phyloP scores from a whole-genome alignment of 2,113 vertebrate genomes.

The Xiphias gladius region DNA sequence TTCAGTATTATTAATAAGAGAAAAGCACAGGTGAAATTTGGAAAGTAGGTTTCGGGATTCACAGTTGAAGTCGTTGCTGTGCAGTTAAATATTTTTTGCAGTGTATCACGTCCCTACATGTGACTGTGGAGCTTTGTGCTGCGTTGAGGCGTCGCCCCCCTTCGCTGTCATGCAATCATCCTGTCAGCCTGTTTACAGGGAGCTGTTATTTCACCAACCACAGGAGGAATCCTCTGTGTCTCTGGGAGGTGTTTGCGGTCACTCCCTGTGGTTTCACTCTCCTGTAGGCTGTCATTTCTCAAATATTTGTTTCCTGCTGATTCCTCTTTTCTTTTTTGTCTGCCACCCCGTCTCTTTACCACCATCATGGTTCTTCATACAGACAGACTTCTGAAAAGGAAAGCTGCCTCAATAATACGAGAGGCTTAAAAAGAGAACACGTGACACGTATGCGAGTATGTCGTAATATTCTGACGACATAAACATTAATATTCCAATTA shows the following conservation, averaged over 20 bases:
- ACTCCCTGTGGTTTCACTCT: constrained; percentile 54
- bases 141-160: constrained; percentile 36
- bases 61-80: not conserved
- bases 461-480: no score
- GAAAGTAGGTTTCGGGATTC: not conserved
- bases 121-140: not conserved
- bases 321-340: not conserved
- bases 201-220: constrained; percentile 48
- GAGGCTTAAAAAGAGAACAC: not conserved
- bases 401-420: not conserved
- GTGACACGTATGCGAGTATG: not conserved
- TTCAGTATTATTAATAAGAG: not conserved
- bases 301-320: constrained; percentile 67
- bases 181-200: constrained; percentile 45
- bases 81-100: not conserved
- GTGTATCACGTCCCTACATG: not conserved
- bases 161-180: constrained; percentile 52
- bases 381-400: not conserved
- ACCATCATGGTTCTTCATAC: not conserved
- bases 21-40: not conserved
- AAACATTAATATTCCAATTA: no score
- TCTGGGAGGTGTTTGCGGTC: constrained; percentile 34
- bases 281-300: constrained; percentile 53
- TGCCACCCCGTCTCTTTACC: not conserved
- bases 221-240: constrained; percentile 60